These are phyloP conservation scores for Edolisoma coerulescens DNA, from an alignment of 2,113 vertebrate genomes.

Conservation along the genomic window DNA sequence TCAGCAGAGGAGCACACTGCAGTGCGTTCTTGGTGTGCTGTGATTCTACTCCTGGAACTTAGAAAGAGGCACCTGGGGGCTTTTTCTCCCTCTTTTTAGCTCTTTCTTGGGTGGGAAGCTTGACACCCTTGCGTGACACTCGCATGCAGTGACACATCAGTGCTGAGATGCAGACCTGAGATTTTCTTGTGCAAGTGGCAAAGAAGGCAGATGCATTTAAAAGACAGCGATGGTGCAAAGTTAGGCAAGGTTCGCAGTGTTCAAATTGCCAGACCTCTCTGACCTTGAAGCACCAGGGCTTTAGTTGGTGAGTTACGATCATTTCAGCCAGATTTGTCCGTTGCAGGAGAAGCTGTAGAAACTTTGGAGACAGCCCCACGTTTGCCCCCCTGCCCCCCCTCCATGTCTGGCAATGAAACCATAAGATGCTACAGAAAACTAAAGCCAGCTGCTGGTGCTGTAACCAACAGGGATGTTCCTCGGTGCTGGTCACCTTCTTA, in stretches of 20 bases:
- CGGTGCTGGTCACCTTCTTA: neutral
- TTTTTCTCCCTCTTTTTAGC: neutral
- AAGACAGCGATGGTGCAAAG: neutral
- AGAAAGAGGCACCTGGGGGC: neutral
- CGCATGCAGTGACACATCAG: neutral
- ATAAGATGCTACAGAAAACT: neutral
- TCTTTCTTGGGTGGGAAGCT: neutral
- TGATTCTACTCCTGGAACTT: neutral
- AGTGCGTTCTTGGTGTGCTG: neutral
- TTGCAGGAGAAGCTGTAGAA: neutral
- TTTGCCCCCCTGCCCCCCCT: accelerated
- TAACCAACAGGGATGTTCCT: neutral
- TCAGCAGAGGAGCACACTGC: neutral
- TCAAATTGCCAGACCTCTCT: neutral
- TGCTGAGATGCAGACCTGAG: neutral
- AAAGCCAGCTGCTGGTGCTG: neutral
- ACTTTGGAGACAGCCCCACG: neutral
- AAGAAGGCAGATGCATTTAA: neutral
- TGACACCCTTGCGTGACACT: neutral
- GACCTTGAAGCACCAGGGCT: neutral
- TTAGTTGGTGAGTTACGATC: neutral
- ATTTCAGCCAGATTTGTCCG: neutral
- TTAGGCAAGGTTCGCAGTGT: neutral
- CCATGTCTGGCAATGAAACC: neutral
- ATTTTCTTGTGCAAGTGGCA: neutral